Percentiles rank a stretch among this genome's conserved stretches.
Conservation (phyloP, 2,113 vertebrate species). For the Delphinus delphis region DNA sequence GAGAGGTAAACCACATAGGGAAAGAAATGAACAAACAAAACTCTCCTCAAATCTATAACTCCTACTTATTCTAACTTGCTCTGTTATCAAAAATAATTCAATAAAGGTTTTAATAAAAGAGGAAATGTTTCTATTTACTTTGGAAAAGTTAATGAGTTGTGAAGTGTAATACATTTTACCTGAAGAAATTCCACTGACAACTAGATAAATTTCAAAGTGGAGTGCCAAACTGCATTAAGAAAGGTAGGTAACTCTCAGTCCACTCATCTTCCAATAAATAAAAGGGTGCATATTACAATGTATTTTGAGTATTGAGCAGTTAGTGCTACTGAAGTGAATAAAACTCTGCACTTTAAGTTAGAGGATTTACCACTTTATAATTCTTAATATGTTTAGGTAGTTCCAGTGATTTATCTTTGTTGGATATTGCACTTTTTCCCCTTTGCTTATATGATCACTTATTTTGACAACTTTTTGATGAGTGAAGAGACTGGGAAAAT, state of each 20-base stretch:
- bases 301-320: constrained; percentile 39
- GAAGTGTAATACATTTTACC: background rate
- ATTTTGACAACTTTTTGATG: constrained; percentile 35
- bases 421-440: background rate
- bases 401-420: background rate
- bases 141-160: constrained; percentile 65
- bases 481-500: background rate
- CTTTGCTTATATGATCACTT: background rate
- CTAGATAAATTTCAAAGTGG: constrained; percentile 22
- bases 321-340: background rate
- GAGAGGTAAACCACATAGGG: background rate
- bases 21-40: background rate
- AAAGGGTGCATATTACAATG: background rate
- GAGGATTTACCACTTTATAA: background rate
- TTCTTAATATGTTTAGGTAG: constrained; percentile 13
- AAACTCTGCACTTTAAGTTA: background rate
- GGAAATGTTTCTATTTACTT: constrained; percentile 66
- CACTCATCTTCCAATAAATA: background rate
- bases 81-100: background rate
- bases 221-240: background rate
- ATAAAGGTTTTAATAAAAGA: constrained; percentile 56
- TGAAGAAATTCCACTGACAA: constrained; percentile 51
- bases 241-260: constrained; percentile 31
- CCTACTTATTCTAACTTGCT: background rate
- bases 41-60: background rate